Conservation (phyloP, 2,113 vertebrate species). For the Anas platyrhynchos region DNA sequence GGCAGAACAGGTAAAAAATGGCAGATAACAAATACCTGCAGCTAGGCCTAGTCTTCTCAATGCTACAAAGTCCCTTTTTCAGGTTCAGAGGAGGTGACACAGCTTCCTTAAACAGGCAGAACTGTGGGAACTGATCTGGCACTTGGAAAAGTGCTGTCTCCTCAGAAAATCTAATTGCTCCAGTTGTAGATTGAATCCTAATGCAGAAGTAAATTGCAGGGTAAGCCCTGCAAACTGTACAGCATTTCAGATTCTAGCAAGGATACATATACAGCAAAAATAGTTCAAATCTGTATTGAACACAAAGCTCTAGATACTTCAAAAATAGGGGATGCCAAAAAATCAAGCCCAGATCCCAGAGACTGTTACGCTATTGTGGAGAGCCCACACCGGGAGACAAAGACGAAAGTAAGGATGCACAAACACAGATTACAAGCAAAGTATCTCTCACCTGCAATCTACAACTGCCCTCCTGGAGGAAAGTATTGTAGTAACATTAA, state of each 20-base stretch:
- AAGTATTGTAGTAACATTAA: not conserved
- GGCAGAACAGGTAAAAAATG: not conserved
- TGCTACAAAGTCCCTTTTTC: not conserved
- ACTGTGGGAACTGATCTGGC: not conserved
- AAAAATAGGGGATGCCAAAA: not conserved
- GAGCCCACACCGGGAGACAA: not conserved
- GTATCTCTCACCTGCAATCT: not conserved
- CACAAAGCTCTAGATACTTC: not conserved
- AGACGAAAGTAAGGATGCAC: not conserved
- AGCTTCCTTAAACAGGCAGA: not conserved
- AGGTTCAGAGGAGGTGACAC: not conserved
- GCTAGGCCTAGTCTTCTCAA: not conserved
- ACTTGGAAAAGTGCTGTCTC: not conserved
- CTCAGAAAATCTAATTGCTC: not conserved
- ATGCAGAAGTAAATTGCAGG: not conserved
- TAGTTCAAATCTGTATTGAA: not conserved
- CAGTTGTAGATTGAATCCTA: not conserved
- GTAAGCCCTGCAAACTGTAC: not conserved
- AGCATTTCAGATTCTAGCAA: not conserved
- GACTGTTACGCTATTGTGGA: not conserved
- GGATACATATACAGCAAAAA: not conserved
- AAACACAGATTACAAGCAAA: not conserved
- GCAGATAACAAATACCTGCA: not conserved
- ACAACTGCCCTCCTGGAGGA: not conserved
- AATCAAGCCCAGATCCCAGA: not conserved